Conservation (phyloP, 1,140 invertebrate genomes). For the Nilaparvata lugens region DNA sequence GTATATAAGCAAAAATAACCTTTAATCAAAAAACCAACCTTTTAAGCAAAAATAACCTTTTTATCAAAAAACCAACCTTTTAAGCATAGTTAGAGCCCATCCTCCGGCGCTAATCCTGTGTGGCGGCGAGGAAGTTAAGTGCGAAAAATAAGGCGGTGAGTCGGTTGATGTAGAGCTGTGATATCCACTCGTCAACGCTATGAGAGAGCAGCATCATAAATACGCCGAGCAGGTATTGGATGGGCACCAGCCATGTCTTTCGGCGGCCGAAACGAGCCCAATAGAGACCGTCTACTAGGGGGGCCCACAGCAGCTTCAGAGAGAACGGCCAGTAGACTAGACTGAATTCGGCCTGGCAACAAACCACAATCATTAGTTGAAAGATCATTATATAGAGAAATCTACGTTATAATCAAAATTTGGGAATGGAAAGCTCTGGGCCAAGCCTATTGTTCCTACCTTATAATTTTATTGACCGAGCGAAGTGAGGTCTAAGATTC, state of each 20-base stretch:
- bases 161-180: slow-evolving; percentile 64
- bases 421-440: too few species aligned
- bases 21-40: neutral
- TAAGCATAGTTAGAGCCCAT: slow-evolving; percentile 98
- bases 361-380: too few species aligned
- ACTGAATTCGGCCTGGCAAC: slow-evolving; percentile 95
- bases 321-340: slow-evolving; percentile 98
- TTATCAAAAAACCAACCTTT: slow-evolving; percentile 48
- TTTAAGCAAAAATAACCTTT: neutral
- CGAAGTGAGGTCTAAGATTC: too few species aligned
- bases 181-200: slow-evolving; percentile 62
- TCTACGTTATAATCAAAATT: too few species aligned
- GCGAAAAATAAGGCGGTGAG: slow-evolving; percentile 83
- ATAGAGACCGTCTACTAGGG: slow-evolving; percentile 91
- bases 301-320: slow-evolving; percentile 96
- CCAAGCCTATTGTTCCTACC: too few species aligned
- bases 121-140: slow-evolving; percentile 93
- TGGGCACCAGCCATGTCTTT: slow-evolving; percentile 95
- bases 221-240: slow-evolving; percentile 74
- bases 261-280: slow-evolving; percentile 73
- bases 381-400: too few species aligned
- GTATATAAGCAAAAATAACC: neutral
- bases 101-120: slow-evolving; percentile 99
- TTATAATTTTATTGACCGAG: too few species aligned
- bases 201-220: slow-evolving; percentile 78